Evolutionary conservation across 2,797 vertebrate species (phyloP).

Genomic region (Tragelaphus oryx): DNA sequence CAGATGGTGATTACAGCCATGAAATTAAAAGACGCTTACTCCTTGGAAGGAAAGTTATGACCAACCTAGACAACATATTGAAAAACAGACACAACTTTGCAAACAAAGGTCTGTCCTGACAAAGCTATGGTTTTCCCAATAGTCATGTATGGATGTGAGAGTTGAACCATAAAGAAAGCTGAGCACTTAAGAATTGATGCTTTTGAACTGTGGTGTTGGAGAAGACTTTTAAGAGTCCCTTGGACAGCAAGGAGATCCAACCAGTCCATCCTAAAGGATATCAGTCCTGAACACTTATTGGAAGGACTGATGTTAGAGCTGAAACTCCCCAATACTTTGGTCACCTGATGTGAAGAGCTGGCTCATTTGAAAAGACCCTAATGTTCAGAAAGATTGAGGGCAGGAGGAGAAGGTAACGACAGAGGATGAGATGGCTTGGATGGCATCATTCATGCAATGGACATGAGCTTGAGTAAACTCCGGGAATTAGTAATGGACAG

Average conservation of each 20-base stretch:
- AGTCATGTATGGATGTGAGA: neutral
- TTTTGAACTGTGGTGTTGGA: neutral
- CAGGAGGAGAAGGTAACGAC: neutral
- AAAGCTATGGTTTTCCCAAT: neutral
- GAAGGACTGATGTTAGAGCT: neutral
- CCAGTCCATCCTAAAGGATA: neutral
- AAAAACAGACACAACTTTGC: neutral
- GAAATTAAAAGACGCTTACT: no score
- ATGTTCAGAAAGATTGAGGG: neutral
- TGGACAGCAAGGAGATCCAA: neutral
- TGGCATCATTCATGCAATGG: neutral
- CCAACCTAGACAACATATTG: neutral
- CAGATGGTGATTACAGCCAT: no score
- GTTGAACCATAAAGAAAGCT: neutral
- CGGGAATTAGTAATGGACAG: neutral
- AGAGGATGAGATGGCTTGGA: neutral
- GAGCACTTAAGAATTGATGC: neutral
- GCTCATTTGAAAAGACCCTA: neutral
- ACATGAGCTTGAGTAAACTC: neutral
- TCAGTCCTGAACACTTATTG: neutral
- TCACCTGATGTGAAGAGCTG: neutral
- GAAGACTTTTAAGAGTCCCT: neutral
- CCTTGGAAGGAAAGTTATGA: neutral
- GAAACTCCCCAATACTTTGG: neutral
- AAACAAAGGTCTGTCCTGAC: neutral